phyloP scores from a whole-genome alignment of 2,888 invertebrate species.

The Halocaridina rubra region DNA sequence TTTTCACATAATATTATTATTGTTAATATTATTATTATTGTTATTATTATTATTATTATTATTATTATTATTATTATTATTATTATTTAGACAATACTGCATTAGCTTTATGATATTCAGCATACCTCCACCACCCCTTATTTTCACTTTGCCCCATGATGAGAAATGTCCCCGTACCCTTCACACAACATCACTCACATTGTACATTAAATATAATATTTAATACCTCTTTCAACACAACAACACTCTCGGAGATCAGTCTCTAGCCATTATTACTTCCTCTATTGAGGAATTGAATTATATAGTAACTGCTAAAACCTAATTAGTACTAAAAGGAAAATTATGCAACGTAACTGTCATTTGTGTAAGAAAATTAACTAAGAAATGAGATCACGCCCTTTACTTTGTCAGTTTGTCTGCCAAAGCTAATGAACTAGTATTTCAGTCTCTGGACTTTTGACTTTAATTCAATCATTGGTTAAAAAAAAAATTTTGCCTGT shows the following conservation, averaged over 20 bases:
- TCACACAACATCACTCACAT: background rate
- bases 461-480: too few relatives aligned
- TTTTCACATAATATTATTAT: too few relatives aligned
- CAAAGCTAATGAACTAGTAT: background rate
- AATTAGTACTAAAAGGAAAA: background rate
- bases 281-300: background rate
- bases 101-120: too few relatives aligned
- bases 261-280: background rate
- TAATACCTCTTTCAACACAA: too few relatives aligned
- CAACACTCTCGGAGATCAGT: background rate
- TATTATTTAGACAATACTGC: too few relatives aligned
- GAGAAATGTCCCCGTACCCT: background rate
- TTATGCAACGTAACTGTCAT: background rate
- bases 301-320: background rate
- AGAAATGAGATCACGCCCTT: background rate
- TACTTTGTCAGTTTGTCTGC: background rate
- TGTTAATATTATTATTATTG: too few relatives aligned
- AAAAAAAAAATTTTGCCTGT: background rate
- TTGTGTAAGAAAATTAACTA: background rate
- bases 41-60: too few relatives aligned
- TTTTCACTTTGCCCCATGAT: too few relatives aligned
- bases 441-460: too few relatives aligned
- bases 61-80: too few relatives aligned
- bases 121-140: too few relatives aligned
- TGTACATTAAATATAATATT: background rate